Percentiles rank a stretch among this genome's conserved stretches.
These are phyloP conservation scores for Zaprionus capensis DNA, from an alignment of 1,140 invertebrate genomes.

Conservation along the genomic window DNA sequence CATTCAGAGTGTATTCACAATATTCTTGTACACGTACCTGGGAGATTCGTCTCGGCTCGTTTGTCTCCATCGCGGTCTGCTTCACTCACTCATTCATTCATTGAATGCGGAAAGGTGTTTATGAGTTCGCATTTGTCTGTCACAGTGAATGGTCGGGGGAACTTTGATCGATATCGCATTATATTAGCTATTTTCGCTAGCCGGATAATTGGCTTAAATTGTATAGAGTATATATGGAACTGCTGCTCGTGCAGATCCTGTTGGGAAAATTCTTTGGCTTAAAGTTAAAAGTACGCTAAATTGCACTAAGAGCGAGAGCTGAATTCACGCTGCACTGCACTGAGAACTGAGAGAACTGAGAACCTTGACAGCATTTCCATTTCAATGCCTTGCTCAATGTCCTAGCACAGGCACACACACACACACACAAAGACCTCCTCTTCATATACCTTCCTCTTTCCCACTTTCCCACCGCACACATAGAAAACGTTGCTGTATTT, in stretches of 20 bases:
- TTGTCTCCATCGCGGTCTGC: slow-evolving; percentile 58
- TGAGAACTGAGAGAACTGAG: slow-evolving; percentile 6
- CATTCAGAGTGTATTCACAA: slow-evolving; percentile 7
- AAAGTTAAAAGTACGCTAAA: slow-evolving; percentile 7
- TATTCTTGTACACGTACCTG: slow-evolving; percentile 26
- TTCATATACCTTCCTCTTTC: not conserved
- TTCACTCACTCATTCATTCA: slow-evolving; percentile 37
- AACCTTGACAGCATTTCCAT: slow-evolving; percentile 65
- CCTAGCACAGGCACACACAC: slow-evolving; percentile 25
- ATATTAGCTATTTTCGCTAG: slow-evolving; percentile 42
- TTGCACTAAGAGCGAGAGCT: slow-evolving; percentile 15
- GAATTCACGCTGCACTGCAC: slow-evolving; percentile 17
- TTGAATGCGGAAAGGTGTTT: slow-evolving; percentile 79
- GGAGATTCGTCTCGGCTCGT: slow-evolving; percentile 61
- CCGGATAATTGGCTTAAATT: slow-evolving; percentile 52
- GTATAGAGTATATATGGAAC: not conserved
- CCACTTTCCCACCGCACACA: slow-evolving; percentile 1
- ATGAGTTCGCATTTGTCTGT: slow-evolving; percentile 49
- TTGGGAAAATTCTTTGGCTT: slow-evolving; percentile 39
- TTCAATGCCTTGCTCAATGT: slow-evolving; percentile 65
- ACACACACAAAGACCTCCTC: slow-evolving; percentile 7
- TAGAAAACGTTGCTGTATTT: slow-evolving; percentile 29
- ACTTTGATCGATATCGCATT: slow-evolving; percentile 62
- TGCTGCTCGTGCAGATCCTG: slow-evolving; percentile 48
- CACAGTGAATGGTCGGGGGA: slow-evolving; percentile 5